Percentiles rank a stretch among this genome's conserved stretches.
Evolutionary conservation across 2,113 vertebrate genomes (phyloP).

Genomic region (Gymnarchus niloticus): DNA sequence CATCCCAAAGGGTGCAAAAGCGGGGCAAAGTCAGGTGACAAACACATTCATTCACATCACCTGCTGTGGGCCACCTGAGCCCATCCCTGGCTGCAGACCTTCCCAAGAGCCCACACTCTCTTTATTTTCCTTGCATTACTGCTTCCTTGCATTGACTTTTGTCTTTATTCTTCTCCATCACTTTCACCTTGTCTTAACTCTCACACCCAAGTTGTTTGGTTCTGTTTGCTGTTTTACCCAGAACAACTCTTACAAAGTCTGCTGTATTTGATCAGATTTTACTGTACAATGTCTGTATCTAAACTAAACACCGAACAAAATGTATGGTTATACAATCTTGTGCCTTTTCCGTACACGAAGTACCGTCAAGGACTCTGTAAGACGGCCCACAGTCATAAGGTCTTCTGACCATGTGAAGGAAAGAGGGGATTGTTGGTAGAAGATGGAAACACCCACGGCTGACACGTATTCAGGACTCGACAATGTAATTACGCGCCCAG

Average conservation of each 20-base stretch:
- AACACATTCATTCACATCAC: neutral
- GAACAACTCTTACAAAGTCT: neutral
- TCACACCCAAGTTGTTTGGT: neutral
- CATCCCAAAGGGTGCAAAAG: neutral
- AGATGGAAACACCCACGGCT: neutral
- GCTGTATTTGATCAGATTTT: neutral
- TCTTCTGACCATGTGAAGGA: slow-evolving; percentile 1
- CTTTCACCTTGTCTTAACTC: neutral
- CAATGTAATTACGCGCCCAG: neutral
- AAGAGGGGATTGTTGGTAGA: neutral
- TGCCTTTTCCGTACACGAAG: neutral
- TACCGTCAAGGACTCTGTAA: neutral
- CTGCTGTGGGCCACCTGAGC: neutral
- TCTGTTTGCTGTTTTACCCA: neutral
- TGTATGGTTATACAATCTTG: neutral
- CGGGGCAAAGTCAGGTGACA: neutral
- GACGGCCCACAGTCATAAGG: neutral
- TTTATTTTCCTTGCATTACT: neutral
- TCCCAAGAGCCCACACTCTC: no score
- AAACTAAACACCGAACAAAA: no score
- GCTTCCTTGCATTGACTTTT: neutral
- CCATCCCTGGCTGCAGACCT: no score
- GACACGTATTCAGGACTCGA: neutral
- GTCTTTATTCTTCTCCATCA: neutral
- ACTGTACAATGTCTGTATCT: no score